Conservation (phyloP, 92 coral and sea anemone species). For the Muricea muricata region DNA sequence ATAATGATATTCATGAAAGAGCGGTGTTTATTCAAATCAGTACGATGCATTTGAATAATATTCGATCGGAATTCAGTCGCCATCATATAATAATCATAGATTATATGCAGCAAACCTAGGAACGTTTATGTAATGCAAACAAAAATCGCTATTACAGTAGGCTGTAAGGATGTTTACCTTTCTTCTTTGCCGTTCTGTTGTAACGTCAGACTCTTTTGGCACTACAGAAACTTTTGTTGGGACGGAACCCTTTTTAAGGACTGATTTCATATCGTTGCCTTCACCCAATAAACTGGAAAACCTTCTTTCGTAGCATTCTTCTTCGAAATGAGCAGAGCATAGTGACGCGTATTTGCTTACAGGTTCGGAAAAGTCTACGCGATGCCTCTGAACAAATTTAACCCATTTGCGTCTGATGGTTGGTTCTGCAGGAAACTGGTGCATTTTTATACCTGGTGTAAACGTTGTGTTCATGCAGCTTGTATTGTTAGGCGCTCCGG, state of each 20-base stretch:
- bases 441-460: conserved; percentile 65
- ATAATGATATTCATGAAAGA: too few relatives aligned
- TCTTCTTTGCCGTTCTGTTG: conserved; percentile 10
- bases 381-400: conserved; percentile 58
- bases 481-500: conserved; percentile 61
- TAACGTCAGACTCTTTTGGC: background rate
- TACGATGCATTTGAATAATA: too few relatives aligned
- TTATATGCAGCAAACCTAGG: too few relatives aligned
- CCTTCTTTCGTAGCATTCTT: conserved; percentile 37
- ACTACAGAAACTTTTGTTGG: conserved; percentile 17
- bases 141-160: too few relatives aligned
- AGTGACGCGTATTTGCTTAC: conserved; percentile 13
- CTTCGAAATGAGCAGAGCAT: conserved; percentile 52
- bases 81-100: too few relatives aligned
- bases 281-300: too few relatives aligned
- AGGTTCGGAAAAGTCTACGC: conserved; percentile 44
- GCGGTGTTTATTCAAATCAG: too few relatives aligned
- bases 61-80: too few relatives aligned
- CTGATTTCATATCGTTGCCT: too few relatives aligned
- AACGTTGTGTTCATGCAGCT: conserved; percentile 64
- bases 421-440: conserved; percentile 61
- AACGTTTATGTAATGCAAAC: too few relatives aligned
- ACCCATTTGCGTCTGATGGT: conserved; percentile 54
- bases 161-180: too few relatives aligned
- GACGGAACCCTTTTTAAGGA: too few relatives aligned